A percentile compares a stretch with the other conserved stretches of the same genome.
Conservation (phyloP, 2,888 invertebrate species). For the Scaptomyza parva region DNA sequence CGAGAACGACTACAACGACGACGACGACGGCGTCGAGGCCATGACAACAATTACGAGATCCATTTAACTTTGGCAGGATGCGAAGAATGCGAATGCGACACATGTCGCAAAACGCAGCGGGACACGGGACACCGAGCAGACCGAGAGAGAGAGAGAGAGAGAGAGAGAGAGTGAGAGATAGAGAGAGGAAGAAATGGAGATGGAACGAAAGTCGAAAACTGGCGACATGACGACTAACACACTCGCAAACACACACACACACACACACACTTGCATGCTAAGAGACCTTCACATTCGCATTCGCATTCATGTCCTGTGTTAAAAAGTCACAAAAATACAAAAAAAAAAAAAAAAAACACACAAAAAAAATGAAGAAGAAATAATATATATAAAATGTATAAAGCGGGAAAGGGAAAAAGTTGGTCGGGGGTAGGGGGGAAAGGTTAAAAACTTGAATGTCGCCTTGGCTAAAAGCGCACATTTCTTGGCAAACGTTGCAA, state of each 20-base stretch:
- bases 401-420: neutral
- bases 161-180: neutral
- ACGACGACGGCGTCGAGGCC: slow-evolving; percentile 36
- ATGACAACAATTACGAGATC: slow-evolving; percentile 79
- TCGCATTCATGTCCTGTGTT: slow-evolving; percentile 66
- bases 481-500: slow-evolving; percentile 68
- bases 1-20: slow-evolving; percentile 2
- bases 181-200: slow-evolving; percentile 6
- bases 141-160: neutral
- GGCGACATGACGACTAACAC: slow-evolving; percentile 71
- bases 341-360: no score
- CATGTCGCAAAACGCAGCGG: slow-evolving; percentile 77
- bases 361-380: neutral
- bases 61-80: slow-evolving; percentile 80
- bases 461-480: slow-evolving; percentile 73
- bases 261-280: slow-evolving; percentile 3
- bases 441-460: slow-evolving; percentile 57
- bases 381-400: slow-evolving; percentile 6
- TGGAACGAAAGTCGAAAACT: slow-evolving; percentile 58
- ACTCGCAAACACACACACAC: slow-evolving; percentile 16
- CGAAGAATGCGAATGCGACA: slow-evolving; percentile 78
- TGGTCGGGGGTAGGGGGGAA: no score
- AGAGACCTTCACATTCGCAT: slow-evolving; percentile 59
- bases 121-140: no score
- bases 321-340: slow-evolving; percentile 62